A percentile compares a stretch with the other conserved stretches of the same genome.
Evolutionary conservation across 2,113 vertebrate species (phyloP).

Genomic region (Psilopsiagon aurifrons): DNA sequence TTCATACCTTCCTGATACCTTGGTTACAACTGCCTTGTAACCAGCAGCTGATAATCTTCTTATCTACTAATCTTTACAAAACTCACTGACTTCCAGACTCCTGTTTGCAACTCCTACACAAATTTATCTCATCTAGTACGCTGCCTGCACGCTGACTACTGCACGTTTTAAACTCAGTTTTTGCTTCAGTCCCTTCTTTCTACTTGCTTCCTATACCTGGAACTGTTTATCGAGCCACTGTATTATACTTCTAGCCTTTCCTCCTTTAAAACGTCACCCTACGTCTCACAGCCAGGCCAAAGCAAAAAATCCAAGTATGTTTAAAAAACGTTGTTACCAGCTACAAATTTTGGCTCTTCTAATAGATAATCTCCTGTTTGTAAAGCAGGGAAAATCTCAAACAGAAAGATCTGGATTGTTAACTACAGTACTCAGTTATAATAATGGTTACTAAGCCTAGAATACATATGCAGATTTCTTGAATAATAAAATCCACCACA

Average conservation of each 20-base stretch:
- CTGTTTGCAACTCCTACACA: not conserved
- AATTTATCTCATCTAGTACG: not conserved
- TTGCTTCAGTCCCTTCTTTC: not conserved
- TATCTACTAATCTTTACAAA: not conserved
- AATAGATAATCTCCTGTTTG: not conserved
- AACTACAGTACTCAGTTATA: not conserved
- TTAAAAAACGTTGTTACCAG: not conserved
- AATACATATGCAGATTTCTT: not conserved
- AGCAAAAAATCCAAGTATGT: not conserved
- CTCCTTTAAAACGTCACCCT: not conserved
- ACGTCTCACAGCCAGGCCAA: not conserved
- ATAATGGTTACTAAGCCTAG: not conserved
- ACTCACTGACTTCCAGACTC: not conserved
- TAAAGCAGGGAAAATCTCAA: not conserved
- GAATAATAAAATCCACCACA: not conserved
- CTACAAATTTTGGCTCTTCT: not conserved
- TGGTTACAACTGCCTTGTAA: not conserved
- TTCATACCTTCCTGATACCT: not conserved
- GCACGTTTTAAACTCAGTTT: not conserved
- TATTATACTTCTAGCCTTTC: not conserved
- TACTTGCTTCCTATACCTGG: not conserved
- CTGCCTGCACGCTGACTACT: not conserved
- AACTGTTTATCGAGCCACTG: not conserved
- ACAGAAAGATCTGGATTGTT: not conserved
- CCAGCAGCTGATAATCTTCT: not conserved